Evolutionary conservation across 2,113 vertebrate genomes (phyloP), one percentile per base, ranked within the genome.

Genomic region (Pycnonotus jocosus): DNA sequence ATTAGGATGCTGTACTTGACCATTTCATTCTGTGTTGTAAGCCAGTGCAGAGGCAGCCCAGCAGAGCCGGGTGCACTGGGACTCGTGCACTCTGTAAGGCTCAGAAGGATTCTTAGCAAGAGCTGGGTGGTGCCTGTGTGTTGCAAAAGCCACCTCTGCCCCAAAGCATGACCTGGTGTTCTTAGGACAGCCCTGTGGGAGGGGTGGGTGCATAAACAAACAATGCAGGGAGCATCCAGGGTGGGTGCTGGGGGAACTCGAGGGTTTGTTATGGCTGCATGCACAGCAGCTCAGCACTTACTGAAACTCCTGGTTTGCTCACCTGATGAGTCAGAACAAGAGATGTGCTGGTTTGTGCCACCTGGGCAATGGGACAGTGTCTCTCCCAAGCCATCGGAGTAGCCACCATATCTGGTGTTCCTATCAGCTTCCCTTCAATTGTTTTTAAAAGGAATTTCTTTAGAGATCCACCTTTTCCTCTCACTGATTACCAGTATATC

Each of bases 241-340:
- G 9, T 3, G 17, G 10, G 33, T 16, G 4, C 2, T 66, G 73
- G 2, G 12, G 47, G 38, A 50, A 12, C 23, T 11, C 16, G 3
- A 21, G 60, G 47, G 6, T 6, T 11, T 21, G 1, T 37, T 42
- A 4, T 2, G 56, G 42, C n/a, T 87, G 10, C 23, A 0, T 2
- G 7, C 25, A 51, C 92, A 74, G 4, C 95, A 92, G 78, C 76
- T 94, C 92, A 88, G 94, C 79, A 23, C 85, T 96, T 95, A 81
- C 42, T 95, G 85, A 69, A 51, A 80, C 71, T 65, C 91, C 97
- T 96, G 96, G 92, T 71, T n/a, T 92, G 88, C 92, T 96, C 97
- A 66, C 82, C 94, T 90, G 95, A 60, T 73, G 56, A 11, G 21
- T n/a, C 11, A 70, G 64, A 74, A 35, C 68, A 83, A 1, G 5